phyloP scores from a whole-genome alignment of 2,797 vertebrate species.

The Enteromius fasciolatus region DNA sequence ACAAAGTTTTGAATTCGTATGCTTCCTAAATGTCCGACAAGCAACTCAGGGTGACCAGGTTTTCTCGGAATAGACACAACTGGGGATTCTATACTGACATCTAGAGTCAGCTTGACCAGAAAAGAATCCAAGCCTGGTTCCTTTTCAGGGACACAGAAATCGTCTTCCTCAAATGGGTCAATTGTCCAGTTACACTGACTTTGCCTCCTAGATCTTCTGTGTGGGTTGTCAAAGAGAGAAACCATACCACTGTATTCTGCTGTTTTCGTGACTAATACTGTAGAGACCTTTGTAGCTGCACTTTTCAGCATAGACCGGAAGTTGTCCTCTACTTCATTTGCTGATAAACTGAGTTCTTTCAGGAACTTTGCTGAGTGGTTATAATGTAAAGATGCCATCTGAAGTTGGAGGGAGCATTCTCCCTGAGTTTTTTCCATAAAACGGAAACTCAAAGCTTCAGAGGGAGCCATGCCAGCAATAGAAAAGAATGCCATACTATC shows the following conservation, averaged over 20 bases:
- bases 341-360: conserved; percentile 91
- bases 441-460: conserved; percentile 89
- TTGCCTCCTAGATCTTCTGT: conserved; percentile 75
- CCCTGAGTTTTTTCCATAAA: conserved; percentile 87
- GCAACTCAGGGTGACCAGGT: conserved; percentile 90
- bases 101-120: conserved; percentile 90
- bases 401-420: conserved; percentile 87
- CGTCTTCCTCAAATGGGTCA: conserved; percentile 77
- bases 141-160: conserved; percentile 65
- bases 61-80: conserved; percentile 93
- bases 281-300: conserved; percentile 92
- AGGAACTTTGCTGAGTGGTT: conserved; percentile 96
- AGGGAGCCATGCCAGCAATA: conserved; percentile 70
- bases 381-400: conserved; percentile 97
- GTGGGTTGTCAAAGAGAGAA: conserved; percentile 88
- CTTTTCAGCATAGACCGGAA: conserved; percentile 93
- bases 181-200: conserved; percentile 73
- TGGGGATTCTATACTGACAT: conserved; percentile 93
- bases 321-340: conserved; percentile 95
- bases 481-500: conserved; percentile 72
- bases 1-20: conserved; percentile 94
- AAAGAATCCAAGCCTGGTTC: conserved; percentile 74
- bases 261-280: conserved; percentile 92
- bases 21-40: conserved; percentile 94
- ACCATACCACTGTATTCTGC: conserved; percentile 98